These are phyloP conservation scores for Lottia gigantea DNA, from an alignment of 2,888 invertebrate genomes.

Conservation along the genomic window DNA sequence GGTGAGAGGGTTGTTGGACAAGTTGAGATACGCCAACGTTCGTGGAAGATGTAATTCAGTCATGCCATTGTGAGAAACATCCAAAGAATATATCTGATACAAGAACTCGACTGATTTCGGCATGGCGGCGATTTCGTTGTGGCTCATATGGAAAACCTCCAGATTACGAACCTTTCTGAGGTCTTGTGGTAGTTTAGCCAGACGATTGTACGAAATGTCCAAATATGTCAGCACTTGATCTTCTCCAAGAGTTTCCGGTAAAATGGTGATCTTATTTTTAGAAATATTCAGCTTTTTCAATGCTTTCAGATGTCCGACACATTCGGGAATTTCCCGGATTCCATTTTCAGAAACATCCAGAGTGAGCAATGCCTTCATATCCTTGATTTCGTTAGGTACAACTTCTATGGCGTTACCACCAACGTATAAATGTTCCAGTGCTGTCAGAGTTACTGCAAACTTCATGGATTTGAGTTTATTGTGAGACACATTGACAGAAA, in stretches of 20 bases:
- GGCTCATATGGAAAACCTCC: constrained; percentile 53
- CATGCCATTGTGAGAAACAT: constrained; percentile 58
- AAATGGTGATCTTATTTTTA: constrained; percentile 50
- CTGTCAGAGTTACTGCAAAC: constrained; percentile 49
- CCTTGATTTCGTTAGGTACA: constrained; percentile 57
- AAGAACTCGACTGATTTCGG: constrained; percentile 59
- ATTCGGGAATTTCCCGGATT: constrained; percentile 49
- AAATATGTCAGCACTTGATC: constrained; percentile 56
- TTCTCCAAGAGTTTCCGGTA: constrained; percentile 52
- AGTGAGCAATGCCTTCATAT: constrained; percentile 56
- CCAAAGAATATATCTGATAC: constrained; percentile 55
- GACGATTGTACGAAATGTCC: constrained; percentile 57
- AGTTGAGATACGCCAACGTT: constrained; percentile 48
- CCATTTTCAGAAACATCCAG: constrained; percentile 60
- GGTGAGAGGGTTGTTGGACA: constrained; percentile 61
- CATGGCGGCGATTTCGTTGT: constrained; percentile 58
- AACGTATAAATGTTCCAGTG: constrained; percentile 52
- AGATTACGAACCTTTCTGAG: constrained; percentile 58
- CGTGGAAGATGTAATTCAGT: constrained; percentile 59
- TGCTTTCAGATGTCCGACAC: constrained; percentile 51
- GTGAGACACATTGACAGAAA: constrained; percentile 55
- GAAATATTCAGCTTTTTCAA: constrained; percentile 55
- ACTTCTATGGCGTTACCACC: constrained; percentile 56
- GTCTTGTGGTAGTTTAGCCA: constrained; percentile 55
- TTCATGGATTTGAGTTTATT: constrained; percentile 62